phyloP scores from a whole-genome alignment of 2,888 invertebrate genomes.

The Euclidia mi region DNA sequence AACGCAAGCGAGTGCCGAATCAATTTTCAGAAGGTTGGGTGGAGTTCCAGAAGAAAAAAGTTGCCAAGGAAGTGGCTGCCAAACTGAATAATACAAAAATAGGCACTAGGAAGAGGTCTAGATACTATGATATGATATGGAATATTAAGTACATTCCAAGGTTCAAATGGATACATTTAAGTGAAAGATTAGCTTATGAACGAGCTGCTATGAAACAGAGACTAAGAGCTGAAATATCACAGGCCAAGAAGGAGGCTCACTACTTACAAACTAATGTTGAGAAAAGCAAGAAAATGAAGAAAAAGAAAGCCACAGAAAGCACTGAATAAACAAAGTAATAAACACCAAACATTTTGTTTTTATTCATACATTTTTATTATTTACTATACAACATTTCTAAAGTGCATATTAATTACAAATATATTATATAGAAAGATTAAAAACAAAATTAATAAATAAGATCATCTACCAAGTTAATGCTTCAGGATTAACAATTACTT shows the following conservation, averaged over 20 bases:
- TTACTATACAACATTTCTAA: neutral
- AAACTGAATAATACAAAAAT: constrained; percentile 96
- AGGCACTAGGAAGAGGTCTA: constrained; percentile 95
- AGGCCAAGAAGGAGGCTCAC: constrained; percentile 97
- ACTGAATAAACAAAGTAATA: constrained; percentile 42
- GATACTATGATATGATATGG: constrained; percentile 98
- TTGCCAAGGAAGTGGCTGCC: constrained; percentile 96
- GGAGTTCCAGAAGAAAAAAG: constrained; percentile 96
- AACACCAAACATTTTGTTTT: constrained; percentile 11
- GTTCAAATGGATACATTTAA: constrained; percentile 99
- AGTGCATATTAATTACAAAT: neutral
- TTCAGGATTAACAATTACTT: constrained; percentile 62
- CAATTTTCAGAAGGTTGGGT: constrained; percentile 98
- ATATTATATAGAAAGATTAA: constrained; percentile 1
- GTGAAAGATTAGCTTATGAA: constrained; percentile 98
- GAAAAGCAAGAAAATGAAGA: constrained; percentile 92
- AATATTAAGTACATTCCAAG: constrained; percentile 98
- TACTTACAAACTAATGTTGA: constrained; percentile 96
- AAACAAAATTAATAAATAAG: too few species aligned
- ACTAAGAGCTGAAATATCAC: constrained; percentile 95
- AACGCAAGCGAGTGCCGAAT: constrained; percentile 89
- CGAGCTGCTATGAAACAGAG: constrained; percentile 96
- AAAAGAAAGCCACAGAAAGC: constrained; percentile 67
- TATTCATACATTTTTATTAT: constrained; percentile 9
- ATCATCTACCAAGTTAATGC: too few species aligned